Conservation (phyloP, 2,888 invertebrate species). For the Hydroisotoma schaefferi region DNA sequence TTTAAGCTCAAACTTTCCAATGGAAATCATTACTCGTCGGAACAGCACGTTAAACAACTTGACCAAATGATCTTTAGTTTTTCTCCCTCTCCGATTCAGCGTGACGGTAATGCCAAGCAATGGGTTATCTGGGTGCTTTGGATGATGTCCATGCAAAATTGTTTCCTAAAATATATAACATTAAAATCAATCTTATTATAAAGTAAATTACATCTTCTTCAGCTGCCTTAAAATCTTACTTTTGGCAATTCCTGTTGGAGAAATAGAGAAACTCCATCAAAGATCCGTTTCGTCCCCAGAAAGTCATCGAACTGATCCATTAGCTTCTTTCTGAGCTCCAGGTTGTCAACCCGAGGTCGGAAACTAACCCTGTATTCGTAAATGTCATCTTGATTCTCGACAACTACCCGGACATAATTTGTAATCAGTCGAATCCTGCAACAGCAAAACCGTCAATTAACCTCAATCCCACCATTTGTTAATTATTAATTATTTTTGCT, state of each 20-base stretch:
- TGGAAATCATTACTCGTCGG: constrained; percentile 71
- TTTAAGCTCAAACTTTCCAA: constrained; percentile 71
- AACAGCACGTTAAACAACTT: constrained; percentile 79
- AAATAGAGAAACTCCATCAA: constrained; percentile 4
- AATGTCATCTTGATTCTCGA: constrained; percentile 4
- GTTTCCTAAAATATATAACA: not conserved
- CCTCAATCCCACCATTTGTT: no score
- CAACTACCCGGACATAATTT: constrained; percentile 7
- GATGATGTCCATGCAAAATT: constrained; percentile 6
- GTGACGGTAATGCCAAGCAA: not conserved
- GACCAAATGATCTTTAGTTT: constrained; percentile 63
- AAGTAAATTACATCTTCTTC: no score
- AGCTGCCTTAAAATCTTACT: not conserved
- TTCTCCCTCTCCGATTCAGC: constrained; percentile 54
- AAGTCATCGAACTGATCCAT: constrained; percentile 1
- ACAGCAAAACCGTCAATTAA: no score
- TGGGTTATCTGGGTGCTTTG: not conserved
- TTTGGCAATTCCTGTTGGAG: not conserved
- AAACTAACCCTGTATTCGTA: not conserved
- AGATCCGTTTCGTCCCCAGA: not conserved
- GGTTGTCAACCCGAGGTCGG: not conserved
- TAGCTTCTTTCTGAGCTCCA: not conserved
- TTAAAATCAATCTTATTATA: not conserved
- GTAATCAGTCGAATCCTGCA: no score
- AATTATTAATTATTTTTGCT: no score